Base-by-base conservation (phyloP, 1,140 invertebrate genomes). In the Ctenoplectra terminalis region DNA sequence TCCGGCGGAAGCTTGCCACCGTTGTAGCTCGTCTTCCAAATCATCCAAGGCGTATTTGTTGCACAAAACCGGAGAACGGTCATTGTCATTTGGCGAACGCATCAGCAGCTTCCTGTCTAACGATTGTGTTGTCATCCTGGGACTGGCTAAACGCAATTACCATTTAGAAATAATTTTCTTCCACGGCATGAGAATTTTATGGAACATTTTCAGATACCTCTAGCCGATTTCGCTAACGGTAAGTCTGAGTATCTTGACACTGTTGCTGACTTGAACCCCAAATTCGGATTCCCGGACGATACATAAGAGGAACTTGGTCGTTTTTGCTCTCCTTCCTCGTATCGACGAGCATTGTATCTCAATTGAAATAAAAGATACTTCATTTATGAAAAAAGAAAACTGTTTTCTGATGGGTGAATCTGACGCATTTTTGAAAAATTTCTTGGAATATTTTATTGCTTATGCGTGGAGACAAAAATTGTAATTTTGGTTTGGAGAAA, bases 21-120 rank as follows among this genome's bases (percentile, higher is more conserved):
- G 88, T 20, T 58, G 52, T 31, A 78, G 26, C 56, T 89, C 87
- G 40, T 91, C 79, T 74, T 95, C 95, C 11, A 95, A 92, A 66
- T 95, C 94, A 48, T 96, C 95, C 58, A 96, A 89, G 0, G 96
- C 96, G 88, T 97, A 97, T 87, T 95, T 96, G 86, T 97, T 97
- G 87, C 95, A 96, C 34, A 96, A 93, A n/a, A 97, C 95, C 1
- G 96, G 95, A 6, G 94, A 94, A 73, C 94, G 94, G 48, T 94
- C 94, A 63, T 93, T 88, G 13, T 92, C 92, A 63, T 87, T 86
- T 15, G 83, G 72, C 1, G 77, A 43, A 34, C 77, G 77, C 80
- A 90, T 90, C 48, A 89, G 29, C 60, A 92, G 90, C 78, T 91
- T 92, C 74, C 94, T 90, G 74, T 95, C 94, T 46, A 95, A 84